Conservation (phyloP, 2,113 vertebrate genomes). For the Ranitomeya imitator region DNA sequence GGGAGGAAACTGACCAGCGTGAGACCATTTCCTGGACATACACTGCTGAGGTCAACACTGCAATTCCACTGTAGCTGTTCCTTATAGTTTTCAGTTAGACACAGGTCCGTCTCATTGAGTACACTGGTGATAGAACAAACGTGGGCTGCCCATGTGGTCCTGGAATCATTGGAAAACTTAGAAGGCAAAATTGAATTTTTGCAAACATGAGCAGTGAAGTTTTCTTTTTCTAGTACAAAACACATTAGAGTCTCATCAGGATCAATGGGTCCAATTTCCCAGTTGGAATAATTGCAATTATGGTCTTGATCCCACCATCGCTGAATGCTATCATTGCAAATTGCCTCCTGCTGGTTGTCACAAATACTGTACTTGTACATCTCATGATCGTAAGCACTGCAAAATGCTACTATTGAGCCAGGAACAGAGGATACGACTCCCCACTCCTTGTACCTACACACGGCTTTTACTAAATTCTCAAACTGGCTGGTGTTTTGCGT, state of each 20-base stretch:
- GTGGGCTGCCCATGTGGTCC: slow-evolving; percentile 69
- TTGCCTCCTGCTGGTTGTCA: not conserved
- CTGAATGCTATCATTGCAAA: not conserved
- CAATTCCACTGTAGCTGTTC: slow-evolving; percentile 73
- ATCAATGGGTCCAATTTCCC: not conserved
- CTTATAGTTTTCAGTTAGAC: slow-evolving; percentile 66
- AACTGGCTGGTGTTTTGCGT: not conserved
- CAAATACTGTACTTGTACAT: not conserved
- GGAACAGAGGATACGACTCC: not conserved
- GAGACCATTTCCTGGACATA: slow-evolving; percentile 67
- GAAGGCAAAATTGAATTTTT: slow-evolving; percentile 57
- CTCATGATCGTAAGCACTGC: slow-evolving; percentile 2
- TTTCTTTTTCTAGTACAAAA: slow-evolving; percentile 21
- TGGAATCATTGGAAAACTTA: slow-evolving; percentile 66
- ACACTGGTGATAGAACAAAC: slow-evolving; percentile 64
- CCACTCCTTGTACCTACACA: slow-evolving; percentile 38
- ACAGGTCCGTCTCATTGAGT: slow-evolving; percentile 47
- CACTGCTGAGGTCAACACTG: slow-evolving; percentile 64
- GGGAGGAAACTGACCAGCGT: slow-evolving; percentile 63
- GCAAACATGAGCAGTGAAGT: slow-evolving; percentile 24
- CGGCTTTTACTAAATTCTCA: not conserved
- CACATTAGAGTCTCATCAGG: slow-evolving; percentile 17
- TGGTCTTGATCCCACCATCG: not conserved
- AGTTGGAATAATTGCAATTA: not conserved
- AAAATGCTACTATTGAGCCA: slow-evolving; percentile 12